Evolutionary conservation across 2,888 invertebrate genomes (phyloP).

Genomic region (Pherbina coryleti): DNA sequence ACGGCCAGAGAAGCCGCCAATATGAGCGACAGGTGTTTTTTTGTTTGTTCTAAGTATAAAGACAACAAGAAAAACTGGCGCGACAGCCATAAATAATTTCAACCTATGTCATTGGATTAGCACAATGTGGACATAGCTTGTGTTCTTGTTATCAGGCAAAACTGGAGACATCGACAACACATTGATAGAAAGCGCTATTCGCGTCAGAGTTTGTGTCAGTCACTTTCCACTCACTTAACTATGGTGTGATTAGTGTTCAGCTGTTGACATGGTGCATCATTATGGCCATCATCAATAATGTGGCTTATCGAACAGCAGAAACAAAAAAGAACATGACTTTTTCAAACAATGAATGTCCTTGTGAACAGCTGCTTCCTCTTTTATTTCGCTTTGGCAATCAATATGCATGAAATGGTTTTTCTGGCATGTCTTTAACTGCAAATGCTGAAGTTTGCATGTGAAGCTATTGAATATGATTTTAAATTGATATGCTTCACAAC

Average conservation of each 20-base stretch:
- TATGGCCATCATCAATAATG: constrained; percentile 2
- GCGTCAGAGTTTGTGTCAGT: not conserved
- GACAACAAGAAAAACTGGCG: not conserved
- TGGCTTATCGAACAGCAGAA: not conserved
- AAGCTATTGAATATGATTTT: too few species aligned
- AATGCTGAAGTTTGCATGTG: too few species aligned
- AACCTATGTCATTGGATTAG: not conserved
- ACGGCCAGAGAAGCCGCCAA: not conserved
- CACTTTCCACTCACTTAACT: not conserved
- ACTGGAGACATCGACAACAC: not conserved
- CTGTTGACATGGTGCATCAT: not conserved
- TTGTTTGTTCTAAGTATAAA: not conserved
- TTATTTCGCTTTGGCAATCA: too few species aligned
- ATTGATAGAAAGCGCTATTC: not conserved
- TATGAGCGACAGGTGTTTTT: not conserved
- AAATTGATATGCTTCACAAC: too few species aligned
- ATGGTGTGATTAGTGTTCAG: not conserved
- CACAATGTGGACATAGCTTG: too few species aligned
- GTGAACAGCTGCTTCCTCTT: not conserved
- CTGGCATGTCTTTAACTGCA: too few species aligned
- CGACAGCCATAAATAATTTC: not conserved
- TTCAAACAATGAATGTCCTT: too few species aligned
- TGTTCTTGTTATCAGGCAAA: not conserved
- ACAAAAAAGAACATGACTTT: not conserved
- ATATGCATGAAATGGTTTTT: too few species aligned